Conservation (phyloP, 2,888 invertebrate genomes). For the Hyposoter didymator region DNA sequence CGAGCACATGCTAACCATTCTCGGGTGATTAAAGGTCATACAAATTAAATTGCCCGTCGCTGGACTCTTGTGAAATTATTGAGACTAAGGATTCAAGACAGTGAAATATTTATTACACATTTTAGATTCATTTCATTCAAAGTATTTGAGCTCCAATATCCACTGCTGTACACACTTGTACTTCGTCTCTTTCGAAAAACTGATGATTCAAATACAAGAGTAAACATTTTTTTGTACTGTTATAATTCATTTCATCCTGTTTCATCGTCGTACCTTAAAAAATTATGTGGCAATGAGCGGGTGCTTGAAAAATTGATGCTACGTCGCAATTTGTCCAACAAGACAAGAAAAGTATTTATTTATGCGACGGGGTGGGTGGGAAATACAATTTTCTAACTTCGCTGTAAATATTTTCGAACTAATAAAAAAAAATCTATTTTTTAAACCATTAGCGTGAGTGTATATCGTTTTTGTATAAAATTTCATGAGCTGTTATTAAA, state of each 20-base stretch:
- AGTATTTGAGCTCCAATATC: neutral
- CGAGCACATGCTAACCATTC: conserved; percentile 70
- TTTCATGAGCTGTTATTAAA: neutral
- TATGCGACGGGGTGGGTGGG: too few species aligned
- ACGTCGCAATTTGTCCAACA: too few species aligned
- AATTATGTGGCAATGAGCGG: neutral
- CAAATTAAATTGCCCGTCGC: conserved; percentile 44
- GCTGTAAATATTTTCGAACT: too few species aligned
- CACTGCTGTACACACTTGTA: neutral
- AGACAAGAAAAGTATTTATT: too few species aligned
- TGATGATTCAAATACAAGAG: too few species aligned
- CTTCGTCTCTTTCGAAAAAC: too few species aligned
- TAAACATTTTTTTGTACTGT: neutral
- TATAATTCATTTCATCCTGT: neutral
- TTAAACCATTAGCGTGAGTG: too few species aligned
- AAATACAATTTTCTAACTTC: too few species aligned
- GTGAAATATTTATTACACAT: neutral
- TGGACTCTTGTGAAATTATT: conserved; percentile 24
- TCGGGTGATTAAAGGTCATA: conserved; percentile 56
- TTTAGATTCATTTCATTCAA: neutral
- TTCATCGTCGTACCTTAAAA: neutral
- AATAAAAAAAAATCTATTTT: too few species aligned
- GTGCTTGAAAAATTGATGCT: too few species aligned
- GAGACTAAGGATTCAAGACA: neutral
- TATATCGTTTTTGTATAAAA: neutral